Evolutionary conservation across 1,140 invertebrate genomes (phyloP).

Genomic region (Sycobia sp.): DNA sequence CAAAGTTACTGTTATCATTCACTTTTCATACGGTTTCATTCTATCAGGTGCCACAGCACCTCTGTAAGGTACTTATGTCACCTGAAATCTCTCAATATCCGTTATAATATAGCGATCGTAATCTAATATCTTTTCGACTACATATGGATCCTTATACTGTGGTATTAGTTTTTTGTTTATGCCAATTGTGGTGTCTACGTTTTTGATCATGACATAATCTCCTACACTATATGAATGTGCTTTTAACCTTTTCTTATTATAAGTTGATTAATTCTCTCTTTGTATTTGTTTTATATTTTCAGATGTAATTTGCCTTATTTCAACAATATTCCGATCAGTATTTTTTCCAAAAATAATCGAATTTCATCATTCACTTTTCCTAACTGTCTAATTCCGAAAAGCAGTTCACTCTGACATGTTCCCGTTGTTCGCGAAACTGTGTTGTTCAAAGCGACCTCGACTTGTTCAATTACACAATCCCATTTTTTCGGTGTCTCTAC

Average conservation of each 20-base stretch:
- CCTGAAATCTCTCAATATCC: slow-evolving; percentile 34
- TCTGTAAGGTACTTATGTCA: slow-evolving; percentile 26
- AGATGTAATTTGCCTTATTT: background rate
- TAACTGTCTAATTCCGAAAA: slow-evolving; percentile 31
- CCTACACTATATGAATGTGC: slow-evolving; percentile 27
- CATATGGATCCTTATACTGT: slow-evolving; percentile 36
- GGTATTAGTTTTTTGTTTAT: slow-evolving; percentile 37
- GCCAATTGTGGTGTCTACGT: slow-evolving; percentile 35
- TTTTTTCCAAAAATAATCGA: background rate
- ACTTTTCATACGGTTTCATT: slow-evolving; percentile 30
- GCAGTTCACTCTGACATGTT: slow-evolving; percentile 17
- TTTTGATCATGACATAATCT: slow-evolving; percentile 40
- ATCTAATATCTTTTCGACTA: slow-evolving; percentile 33
- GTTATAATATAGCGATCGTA: slow-evolving; percentile 38
- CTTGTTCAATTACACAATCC: slow-evolving; percentile 19
- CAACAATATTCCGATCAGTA: background rate
- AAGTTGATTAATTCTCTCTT: background rate
- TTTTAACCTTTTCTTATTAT: slow-evolving; percentile 34
- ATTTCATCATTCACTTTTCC: slow-evolving; percentile 17
- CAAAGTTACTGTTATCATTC: too few species aligned
- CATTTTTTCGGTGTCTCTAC: slow-evolving; percentile 27
- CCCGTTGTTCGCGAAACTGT: slow-evolving; percentile 28
- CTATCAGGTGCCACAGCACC: slow-evolving; percentile 19
- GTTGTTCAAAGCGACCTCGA: slow-evolving; percentile 36
- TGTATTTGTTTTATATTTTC: background rate